These are phyloP conservation scores for Digitonthophagus gazella DNA, from an alignment of 2,888 invertebrate species.

Conservation along the genomic window DNA sequence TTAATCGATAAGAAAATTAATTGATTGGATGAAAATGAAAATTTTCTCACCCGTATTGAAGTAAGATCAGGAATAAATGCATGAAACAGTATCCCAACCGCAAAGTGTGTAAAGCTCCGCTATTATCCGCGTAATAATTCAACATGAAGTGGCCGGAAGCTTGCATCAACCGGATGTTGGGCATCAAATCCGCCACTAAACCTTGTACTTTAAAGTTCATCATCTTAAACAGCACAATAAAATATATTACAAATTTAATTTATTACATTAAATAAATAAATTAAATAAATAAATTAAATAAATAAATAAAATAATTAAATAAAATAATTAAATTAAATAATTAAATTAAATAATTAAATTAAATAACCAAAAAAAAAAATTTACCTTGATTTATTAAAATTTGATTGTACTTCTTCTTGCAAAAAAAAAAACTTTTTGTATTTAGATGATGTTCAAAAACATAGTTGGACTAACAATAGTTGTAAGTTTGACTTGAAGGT, in stretches of 20 bases:
- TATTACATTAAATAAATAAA: too few relatives aligned
- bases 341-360: background rate
- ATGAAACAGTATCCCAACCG: slow-evolving; percentile 61
- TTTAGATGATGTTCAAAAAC: too few relatives aligned
- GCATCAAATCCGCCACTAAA: slow-evolving; percentile 81
- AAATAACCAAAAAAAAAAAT: background rate
- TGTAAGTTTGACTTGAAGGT: too few relatives aligned
- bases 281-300: background rate
- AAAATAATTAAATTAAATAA: too few relatives aligned
- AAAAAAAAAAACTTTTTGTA: too few relatives aligned
- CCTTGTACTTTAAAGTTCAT: slow-evolving; percentile 61
- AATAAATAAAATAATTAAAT: too few relatives aligned
- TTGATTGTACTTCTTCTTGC: background rate
- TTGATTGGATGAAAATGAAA: background rate
- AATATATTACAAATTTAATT: too few relatives aligned
- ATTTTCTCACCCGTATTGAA: slow-evolving; percentile 57
- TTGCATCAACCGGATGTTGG: slow-evolving; percentile 78
- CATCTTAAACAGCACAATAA: slow-evolving; percentile 51
- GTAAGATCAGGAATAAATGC: slow-evolving; percentile 61
- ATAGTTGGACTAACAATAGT: too few relatives aligned
- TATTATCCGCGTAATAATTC: slow-evolving; percentile 68
- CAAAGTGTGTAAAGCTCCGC: slow-evolving; percentile 54
- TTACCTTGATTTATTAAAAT: background rate
- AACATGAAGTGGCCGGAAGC: slow-evolving; percentile 75
- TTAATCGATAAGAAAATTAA: background rate